Conservation (phyloP, 2,797 vertebrate genomes). For the Ceryle rudis region DNA sequence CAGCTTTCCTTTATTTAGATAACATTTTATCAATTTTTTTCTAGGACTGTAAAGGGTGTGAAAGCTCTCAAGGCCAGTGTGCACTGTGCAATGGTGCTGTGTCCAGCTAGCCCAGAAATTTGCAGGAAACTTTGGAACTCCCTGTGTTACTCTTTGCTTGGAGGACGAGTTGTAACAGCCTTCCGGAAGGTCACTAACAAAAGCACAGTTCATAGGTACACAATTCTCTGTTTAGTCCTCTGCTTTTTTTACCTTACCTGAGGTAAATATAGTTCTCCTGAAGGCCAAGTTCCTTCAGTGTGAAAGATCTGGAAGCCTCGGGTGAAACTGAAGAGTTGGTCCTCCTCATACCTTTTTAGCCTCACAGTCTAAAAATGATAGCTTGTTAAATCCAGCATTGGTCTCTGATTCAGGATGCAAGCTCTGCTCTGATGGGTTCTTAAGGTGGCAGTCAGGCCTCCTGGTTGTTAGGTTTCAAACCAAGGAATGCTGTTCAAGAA, state of each 20-base stretch:
- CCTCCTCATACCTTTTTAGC: neutral
- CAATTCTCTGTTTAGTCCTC: neutral
- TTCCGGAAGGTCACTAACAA: neutral
- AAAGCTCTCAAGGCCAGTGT: neutral
- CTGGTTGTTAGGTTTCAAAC: neutral
- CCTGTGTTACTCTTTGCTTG: neutral
- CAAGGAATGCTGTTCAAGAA: neutral
- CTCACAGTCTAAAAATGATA: accelerated
- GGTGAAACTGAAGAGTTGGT: neutral
- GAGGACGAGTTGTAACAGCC: neutral
- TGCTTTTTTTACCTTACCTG: neutral
- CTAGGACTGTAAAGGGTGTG: neutral
- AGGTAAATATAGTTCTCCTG: neutral
- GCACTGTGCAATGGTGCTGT: accelerated
- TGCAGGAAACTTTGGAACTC: neutral
- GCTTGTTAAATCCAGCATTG: neutral
- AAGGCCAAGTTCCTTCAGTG: neutral
- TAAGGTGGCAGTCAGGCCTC: neutral
- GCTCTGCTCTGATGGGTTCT: neutral
- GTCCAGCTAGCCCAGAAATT: neutral
- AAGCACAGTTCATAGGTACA: neutral
- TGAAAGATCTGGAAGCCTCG: neutral
- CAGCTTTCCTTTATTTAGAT: neutral
- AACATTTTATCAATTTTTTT: neutral
- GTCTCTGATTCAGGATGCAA: neutral